phyloP scores from a whole-genome alignment of 1,140 invertebrate species.

The Drosophila saltans region DNA sequence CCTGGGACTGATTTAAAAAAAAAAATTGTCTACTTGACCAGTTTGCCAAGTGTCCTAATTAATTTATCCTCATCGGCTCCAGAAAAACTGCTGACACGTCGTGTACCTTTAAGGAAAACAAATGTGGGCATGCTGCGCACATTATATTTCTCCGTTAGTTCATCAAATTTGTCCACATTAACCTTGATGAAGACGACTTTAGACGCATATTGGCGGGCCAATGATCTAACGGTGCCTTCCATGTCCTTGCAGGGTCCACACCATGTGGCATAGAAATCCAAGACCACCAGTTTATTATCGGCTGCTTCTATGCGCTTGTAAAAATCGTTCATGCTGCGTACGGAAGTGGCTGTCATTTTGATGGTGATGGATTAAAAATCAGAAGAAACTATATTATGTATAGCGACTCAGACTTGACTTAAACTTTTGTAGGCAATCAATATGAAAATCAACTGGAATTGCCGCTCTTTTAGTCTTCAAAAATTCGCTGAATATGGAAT shows the following conservation, averaged over 20 bases:
- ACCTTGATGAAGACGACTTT: constrained; percentile 56
- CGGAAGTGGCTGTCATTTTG: not conserved
- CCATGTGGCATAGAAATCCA: constrained; percentile 85
- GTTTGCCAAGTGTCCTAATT: constrained; percentile 39
- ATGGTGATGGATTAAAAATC: not conserved
- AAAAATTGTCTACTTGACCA: constrained; percentile 32
- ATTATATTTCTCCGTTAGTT: constrained; percentile 46
- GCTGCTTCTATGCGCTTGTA: constrained; percentile 83
- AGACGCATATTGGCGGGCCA: constrained; percentile 47
- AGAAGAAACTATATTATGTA: not conserved
- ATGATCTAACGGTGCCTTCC: constrained; percentile 77
- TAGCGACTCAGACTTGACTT: not conserved
- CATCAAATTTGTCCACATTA: constrained; percentile 57
- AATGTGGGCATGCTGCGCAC: constrained; percentile 61
- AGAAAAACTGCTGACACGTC: constrained; percentile 28
- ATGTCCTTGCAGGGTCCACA: constrained; percentile 87
- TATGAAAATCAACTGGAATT: not conserved
- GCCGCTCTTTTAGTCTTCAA: constrained; percentile 1
- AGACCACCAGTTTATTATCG: constrained; percentile 85
- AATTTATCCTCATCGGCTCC: constrained; percentile 64
- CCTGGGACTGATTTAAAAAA: not conserved
- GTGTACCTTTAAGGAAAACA: constrained; percentile 46
- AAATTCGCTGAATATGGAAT: not conserved
- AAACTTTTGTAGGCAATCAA: not conserved
- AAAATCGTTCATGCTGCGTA: constrained; percentile 53